Conservation (phyloP, 2,113 vertebrate species). For the Holacanthus passer region DNA sequence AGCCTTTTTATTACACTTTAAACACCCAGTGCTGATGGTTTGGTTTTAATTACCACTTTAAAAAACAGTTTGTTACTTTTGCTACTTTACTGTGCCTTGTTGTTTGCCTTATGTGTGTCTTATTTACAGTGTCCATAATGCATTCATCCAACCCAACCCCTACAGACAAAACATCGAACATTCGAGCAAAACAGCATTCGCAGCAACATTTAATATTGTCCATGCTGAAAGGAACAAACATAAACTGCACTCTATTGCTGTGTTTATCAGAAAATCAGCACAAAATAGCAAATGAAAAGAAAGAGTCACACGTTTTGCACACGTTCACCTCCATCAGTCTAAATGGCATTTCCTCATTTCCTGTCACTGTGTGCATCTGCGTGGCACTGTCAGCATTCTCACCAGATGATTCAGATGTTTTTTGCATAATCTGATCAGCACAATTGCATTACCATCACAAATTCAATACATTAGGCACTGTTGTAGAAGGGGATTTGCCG, state of each 20-base stretch:
- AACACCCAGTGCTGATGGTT: background rate
- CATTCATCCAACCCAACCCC: background rate
- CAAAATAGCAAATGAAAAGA: background rate
- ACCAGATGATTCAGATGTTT: slow-evolving; percentile 75
- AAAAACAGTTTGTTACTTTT: slow-evolving; percentile 13
- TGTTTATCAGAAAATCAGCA: background rate
- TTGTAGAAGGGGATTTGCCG: slow-evolving; percentile 63
- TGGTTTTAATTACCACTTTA: slow-evolving; percentile 25
- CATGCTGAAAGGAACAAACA: background rate
- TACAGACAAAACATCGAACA: background rate
- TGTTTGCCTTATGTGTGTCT: background rate
- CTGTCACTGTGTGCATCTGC: slow-evolving; percentile 42
- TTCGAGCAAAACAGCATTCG: background rate
- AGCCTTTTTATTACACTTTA: slow-evolving; percentile 30
- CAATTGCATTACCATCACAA: slow-evolving; percentile 81
- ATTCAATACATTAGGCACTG: slow-evolving; percentile 75
- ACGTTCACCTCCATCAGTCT: slow-evolving; percentile 22
- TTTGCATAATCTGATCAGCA: slow-evolving; percentile 81
- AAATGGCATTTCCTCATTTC: slow-evolving; percentile 59
- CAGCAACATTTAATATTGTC: background rate
- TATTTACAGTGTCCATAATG: background rate
- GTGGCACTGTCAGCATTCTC: slow-evolving; percentile 49
- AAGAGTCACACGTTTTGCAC: background rate
- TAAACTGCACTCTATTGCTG: background rate
- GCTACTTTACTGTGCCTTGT: background rate